Conservation (phyloP, 1,140 invertebrate genomes). For the Drosophila carrolli region DNA sequence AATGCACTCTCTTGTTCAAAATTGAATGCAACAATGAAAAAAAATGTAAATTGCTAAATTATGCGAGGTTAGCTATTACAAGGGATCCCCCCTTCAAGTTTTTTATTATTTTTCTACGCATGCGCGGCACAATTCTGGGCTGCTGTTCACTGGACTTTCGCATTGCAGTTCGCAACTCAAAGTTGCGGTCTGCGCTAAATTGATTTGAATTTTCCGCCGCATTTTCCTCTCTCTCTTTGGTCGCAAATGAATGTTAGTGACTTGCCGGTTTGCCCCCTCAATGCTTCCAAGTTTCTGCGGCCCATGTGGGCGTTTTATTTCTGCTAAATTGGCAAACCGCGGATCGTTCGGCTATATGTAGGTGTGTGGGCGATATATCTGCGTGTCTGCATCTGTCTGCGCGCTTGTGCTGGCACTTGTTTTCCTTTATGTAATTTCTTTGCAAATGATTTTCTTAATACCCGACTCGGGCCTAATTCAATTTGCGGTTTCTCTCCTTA, state of each 20-base stretch:
- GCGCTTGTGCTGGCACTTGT: constrained; percentile 63
- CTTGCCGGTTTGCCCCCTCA: constrained; percentile 76
- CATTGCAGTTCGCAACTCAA: constrained; percentile 15
- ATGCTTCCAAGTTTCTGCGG: constrained; percentile 34
- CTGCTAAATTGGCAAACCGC: constrained; percentile 76
- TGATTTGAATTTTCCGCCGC: constrained; percentile 76
- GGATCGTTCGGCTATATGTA: constrained; percentile 38
- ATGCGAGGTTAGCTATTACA: constrained; percentile 42
- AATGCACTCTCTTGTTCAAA: constrained; percentile 45
- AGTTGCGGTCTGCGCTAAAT: constrained; percentile 67
- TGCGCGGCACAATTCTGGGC: constrained; percentile 45
- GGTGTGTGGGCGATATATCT: constrained; percentile 62
- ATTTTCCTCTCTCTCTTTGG: constrained; percentile 37
- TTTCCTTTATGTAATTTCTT: constrained; percentile 80
- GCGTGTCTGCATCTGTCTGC: constrained; percentile 34
- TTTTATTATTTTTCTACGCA: constrained; percentile 27
- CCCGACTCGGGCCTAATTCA: constrained; percentile 65
- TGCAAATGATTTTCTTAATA: constrained; percentile 72
- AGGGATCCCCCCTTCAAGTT: constrained; percentile 11
- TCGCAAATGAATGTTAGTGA: constrained; percentile 58
- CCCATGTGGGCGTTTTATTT: constrained; percentile 79
- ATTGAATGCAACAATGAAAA: constrained; percentile 20
- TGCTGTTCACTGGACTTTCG: constrained; percentile 56
- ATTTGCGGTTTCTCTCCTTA: constrained; percentile 64
- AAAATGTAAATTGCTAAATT: constrained; percentile 73